Evolutionary conservation across 2,113 vertebrate species (phyloP).

Genomic region (Dicrurus megarhynchus): DNA sequence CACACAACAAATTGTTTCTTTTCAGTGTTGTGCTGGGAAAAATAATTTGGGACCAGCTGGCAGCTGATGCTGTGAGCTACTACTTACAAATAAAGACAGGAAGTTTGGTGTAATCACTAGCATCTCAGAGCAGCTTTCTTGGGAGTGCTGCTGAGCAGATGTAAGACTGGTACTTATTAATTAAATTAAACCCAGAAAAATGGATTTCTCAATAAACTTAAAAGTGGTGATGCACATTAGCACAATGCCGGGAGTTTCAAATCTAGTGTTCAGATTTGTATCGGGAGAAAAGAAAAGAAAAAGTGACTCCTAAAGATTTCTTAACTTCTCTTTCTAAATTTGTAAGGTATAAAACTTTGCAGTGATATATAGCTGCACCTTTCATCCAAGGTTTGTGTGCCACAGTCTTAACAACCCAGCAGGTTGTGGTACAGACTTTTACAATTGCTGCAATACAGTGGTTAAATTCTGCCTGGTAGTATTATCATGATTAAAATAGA

Average conservation of each 20-base stretch:
- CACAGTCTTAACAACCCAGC: not conserved
- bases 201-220: constrained; percentile 39
- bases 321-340: not conserved
- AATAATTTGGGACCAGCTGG: constrained; percentile 52
- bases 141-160: constrained; percentile 59
- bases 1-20: constrained; percentile 62
- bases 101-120: constrained; percentile 37
- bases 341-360: not conserved
- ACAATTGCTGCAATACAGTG: not conserved
- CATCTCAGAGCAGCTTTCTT: constrained; percentile 47
- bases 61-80: constrained; percentile 19
- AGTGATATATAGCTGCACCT: not conserved
- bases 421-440: not conserved
- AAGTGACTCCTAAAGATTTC: not conserved
- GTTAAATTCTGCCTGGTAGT: not conserved
- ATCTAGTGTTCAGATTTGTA: not conserved
- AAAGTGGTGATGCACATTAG: constrained; percentile 9
- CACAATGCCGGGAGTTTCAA: constrained; percentile 22
- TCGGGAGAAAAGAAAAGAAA: not conserved
- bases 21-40: constrained; percentile 40
- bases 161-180: constrained; percentile 65
- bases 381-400: not conserved
- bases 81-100: constrained; percentile 40
- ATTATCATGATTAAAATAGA: not conserved
- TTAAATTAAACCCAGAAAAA: constrained; percentile 66